Evolutionary conservation across 2,113 vertebrate species (phyloP).

Genomic region (Odocoileus virginianus): DNA sequence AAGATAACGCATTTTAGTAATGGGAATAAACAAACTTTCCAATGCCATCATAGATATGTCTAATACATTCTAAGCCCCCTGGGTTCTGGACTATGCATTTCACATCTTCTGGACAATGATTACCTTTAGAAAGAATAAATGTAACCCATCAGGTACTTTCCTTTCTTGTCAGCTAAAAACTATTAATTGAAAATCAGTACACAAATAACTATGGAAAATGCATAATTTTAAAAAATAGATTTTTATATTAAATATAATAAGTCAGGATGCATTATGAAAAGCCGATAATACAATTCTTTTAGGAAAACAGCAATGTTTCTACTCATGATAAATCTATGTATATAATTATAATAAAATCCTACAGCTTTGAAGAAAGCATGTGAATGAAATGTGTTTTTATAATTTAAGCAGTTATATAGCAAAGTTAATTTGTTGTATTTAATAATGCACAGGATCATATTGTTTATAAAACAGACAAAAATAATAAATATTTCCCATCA

Average conservation of each 20-base stretch:
- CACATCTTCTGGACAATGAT: neutral
- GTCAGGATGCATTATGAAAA: neutral
- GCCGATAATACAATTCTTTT: neutral
- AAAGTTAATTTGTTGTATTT: neutral
- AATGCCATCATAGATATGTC: neutral
- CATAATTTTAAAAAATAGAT: neutral
- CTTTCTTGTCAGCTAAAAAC: neutral
- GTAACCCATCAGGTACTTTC: neutral
- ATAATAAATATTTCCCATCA: neutral
- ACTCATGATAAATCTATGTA: neutral
- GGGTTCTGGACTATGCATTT: neutral
- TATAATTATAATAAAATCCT: neutral
- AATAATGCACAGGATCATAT: neutral
- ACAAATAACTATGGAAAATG: neutral
- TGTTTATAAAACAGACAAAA: neutral
- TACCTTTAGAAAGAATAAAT: neutral
- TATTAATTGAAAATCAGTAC: neutral
- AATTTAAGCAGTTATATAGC: neutral
- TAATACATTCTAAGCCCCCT: neutral
- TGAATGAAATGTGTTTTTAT: neutral
- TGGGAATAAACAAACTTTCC: neutral
- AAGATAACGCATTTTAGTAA: neutral
- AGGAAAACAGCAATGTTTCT: neutral
- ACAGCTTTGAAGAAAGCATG: neutral
- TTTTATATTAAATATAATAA: neutral